Evolutionary conservation across 2,888 invertebrate genomes (phyloP).

Genomic region (Hermaeophaga mercurialis): DNA sequence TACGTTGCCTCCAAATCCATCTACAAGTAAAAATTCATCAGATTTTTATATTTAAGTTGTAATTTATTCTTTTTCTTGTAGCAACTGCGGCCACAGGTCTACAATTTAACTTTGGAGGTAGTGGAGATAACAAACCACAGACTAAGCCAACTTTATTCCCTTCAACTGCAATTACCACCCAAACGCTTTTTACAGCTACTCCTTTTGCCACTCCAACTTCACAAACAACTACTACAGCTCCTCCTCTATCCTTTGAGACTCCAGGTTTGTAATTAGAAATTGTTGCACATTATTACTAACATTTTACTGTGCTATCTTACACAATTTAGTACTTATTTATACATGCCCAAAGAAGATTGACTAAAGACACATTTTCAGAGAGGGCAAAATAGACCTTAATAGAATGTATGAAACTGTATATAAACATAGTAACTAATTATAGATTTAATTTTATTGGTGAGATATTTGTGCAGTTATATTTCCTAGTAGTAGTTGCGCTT

Average conservation of each 20-base stretch:
- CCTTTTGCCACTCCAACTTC: constrained; percentile 27
- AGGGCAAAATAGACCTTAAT: too few relatives aligned
- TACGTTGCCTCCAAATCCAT: constrained; percentile 53
- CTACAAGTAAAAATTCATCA: constrained; percentile 27
- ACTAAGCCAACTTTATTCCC: constrained; percentile 29
- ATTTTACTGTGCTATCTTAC: too few relatives aligned
- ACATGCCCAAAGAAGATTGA: too few relatives aligned
- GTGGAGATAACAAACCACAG: constrained; percentile 38
- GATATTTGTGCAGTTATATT: too few relatives aligned
- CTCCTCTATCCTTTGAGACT: constrained; percentile 6
- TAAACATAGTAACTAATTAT: too few relatives aligned
- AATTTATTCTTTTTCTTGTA: constrained; percentile 23
- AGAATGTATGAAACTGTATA: too few relatives aligned
- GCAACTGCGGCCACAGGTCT: constrained; percentile 32
- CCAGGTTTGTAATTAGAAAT: constrained; percentile 10
- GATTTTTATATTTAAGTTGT: background rate
- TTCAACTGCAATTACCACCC: background rate
- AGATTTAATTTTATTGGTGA: too few relatives aligned
- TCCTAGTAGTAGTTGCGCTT: background rate
- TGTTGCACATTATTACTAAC: too few relatives aligned
- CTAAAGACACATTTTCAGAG: too few relatives aligned
- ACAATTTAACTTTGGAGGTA: constrained; percentile 36
- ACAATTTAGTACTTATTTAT: too few relatives aligned
- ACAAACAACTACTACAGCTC: constrained; percentile 35
- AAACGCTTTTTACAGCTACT: constrained; percentile 4